These are phyloP conservation scores for Himalopsyche tibetana DNA, from an alignment of 2,888 invertebrate genomes.

Conservation along the genomic window DNA sequence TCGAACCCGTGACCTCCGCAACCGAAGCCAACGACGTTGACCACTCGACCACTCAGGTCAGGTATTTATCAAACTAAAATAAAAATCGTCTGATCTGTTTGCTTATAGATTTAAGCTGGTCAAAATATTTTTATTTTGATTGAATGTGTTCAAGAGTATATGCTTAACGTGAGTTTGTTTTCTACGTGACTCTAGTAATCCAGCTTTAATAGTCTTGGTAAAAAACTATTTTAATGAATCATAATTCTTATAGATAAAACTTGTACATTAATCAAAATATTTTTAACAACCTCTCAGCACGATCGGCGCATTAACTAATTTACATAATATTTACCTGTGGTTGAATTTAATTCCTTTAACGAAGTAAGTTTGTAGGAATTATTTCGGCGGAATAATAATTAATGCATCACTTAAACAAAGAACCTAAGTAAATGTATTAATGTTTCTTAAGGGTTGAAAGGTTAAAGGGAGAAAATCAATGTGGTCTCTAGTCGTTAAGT, in stretches of 20 bases:
- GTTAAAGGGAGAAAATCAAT: conserved; percentile 26
- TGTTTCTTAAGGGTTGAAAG: background rate
- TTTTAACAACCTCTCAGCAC: background rate
- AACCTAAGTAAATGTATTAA: conserved; percentile 15
- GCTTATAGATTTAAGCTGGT: too few relatives aligned
- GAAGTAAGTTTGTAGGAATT: background rate
- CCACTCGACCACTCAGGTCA: too few relatives aligned
- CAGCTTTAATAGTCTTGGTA: too few relatives aligned
- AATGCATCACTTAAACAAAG: conserved; percentile 18
- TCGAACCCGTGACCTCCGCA: too few relatives aligned
- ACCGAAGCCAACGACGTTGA: too few relatives aligned
- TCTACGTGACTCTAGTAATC: too few relatives aligned
- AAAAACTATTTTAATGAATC: too few relatives aligned
- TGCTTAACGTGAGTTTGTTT: too few relatives aligned
- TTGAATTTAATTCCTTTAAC: background rate
- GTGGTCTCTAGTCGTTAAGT: background rate
- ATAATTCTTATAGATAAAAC: background rate
- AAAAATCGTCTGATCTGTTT: too few relatives aligned
- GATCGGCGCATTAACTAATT: conserved; percentile 10
- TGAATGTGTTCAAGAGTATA: too few relatives aligned
- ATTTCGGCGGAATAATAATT: background rate
- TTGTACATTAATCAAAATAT: background rate
- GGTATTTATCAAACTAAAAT: too few relatives aligned
- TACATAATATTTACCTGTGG: conserved; percentile 24
- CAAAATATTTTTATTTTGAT: too few relatives aligned